phyloP scores from a whole-genome alignment of 2,113 vertebrate genomes.

The Halcyon senegalensis region DNA sequence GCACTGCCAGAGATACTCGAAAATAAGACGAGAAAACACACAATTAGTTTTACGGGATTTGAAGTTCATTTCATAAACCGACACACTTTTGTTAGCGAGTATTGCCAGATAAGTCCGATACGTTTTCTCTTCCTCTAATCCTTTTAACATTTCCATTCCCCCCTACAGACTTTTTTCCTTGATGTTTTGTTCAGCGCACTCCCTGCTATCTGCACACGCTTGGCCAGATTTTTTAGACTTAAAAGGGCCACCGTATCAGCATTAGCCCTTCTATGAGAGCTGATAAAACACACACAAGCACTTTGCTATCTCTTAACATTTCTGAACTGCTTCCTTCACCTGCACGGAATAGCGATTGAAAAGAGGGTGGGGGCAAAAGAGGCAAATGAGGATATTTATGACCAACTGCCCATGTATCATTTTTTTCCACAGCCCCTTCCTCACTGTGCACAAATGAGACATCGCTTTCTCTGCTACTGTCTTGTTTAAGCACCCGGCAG shows the following conservation, averaged over 20 bases:
- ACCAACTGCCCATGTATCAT: neutral
- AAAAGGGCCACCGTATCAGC: constrained; percentile 39
- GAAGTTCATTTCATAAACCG: constrained; percentile 56
- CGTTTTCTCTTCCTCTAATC: constrained; percentile 41
- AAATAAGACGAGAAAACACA: constrained; percentile 35
- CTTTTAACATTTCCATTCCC: constrained; percentile 30
- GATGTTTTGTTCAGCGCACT: constrained; percentile 48
- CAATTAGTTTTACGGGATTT: constrained; percentile 29
- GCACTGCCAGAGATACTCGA: constrained; percentile 14
- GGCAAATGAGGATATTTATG: neutral
- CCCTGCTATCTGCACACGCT: constrained; percentile 56
- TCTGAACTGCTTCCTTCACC: constrained; percentile 52
- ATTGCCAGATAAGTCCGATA: constrained; percentile 37
- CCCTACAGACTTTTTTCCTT: neutral
- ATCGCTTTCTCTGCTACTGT: neutral
- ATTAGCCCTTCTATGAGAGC: constrained; percentile 1
- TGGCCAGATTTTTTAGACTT: constrained; percentile 53
- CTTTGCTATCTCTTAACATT: constrained; percentile 18
- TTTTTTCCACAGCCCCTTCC: neutral
- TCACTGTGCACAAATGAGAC: accelerated
- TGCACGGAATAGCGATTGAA: neutral
- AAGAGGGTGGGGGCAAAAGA: neutral
- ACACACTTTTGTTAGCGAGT: constrained; percentile 18
- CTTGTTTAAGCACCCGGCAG: neutral
- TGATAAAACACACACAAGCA: constrained; percentile 12